phyloP scores from a whole-genome alignment of 2,113 vertebrate genomes.

The Sander vitreus region DNA sequence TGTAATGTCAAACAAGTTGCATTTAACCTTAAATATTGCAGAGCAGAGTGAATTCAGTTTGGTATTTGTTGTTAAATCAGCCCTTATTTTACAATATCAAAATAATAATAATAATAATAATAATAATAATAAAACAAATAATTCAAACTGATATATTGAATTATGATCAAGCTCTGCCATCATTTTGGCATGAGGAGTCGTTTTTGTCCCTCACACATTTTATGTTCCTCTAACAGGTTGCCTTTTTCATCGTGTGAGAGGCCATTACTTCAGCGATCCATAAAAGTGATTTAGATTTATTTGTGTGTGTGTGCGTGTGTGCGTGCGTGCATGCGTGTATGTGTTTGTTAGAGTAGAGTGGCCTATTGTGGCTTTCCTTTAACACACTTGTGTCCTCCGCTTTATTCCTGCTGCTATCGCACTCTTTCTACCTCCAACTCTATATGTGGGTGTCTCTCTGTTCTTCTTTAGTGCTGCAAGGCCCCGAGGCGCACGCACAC shows the following conservation, averaged over 20 bases:
- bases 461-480: slow-evolving; percentile 42
- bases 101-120: background rate
- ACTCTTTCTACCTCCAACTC: slow-evolving; percentile 51
- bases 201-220: background rate
- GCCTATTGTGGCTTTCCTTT: slow-evolving; percentile 14
- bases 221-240: slow-evolving; percentile 9
- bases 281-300: slow-evolving; percentile 13
- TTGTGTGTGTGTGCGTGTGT: background rate
- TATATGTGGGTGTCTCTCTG: slow-evolving; percentile 44
- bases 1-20: background rate
- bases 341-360: slow-evolving; percentile 14
- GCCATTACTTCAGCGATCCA: slow-evolving; percentile 9
- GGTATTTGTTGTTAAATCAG: background rate
- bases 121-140: background rate
- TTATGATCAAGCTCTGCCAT: background rate
- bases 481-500: slow-evolving; percentile 23
- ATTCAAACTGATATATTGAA: background rate
- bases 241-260: slow-evolving; percentile 2
- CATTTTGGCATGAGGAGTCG: background rate
- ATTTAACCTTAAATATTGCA: background rate
- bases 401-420: slow-evolving; percentile 20
- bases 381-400: slow-evolving; percentile 18
- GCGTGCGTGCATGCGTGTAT: slow-evolving; percentile 17
- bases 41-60: background rate
- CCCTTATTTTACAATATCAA: background rate